These are phyloP conservation scores for Apodemia duryi DNA, from an alignment of 2,888 invertebrate species.

Conservation along the genomic window DNA sequence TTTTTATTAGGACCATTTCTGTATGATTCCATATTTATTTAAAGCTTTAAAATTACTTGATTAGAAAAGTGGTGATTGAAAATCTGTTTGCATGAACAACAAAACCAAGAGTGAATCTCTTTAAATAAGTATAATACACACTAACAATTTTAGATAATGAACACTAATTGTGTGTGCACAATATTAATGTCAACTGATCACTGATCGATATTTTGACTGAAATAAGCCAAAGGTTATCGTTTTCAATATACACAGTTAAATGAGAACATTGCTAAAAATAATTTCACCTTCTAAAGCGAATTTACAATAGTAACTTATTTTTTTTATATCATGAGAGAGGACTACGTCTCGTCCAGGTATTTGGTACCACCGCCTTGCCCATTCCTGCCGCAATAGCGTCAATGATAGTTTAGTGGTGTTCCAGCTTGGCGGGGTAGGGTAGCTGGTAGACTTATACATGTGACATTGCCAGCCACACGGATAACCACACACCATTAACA, in stretches of 20 bases:
- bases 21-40: slow-evolving; percentile 47
- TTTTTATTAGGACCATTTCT: slow-evolving; percentile 45
- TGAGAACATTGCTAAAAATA: slow-evolving; percentile 7
- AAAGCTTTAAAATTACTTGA: background rate
- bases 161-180: background rate
- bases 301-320: too few species aligned
- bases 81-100: too few species aligned
- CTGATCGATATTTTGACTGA: background rate
- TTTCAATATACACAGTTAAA: background rate
- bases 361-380: too few species aligned
- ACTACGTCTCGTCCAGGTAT: too few species aligned
- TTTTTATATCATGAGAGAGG: too few species aligned
- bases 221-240: slow-evolving; percentile 1
- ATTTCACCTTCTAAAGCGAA: background rate
- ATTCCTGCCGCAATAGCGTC: too few species aligned
- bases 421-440: too few species aligned
- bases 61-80: too few species aligned
- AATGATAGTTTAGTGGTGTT: too few species aligned
- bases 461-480: too few species aligned
- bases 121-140: background rate
- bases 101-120: background rate
- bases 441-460: too few species aligned
- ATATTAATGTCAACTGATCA: slow-evolving; percentile 1
- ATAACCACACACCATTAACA: too few species aligned
- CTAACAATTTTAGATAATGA: background rate